A percentile compares a stretch with the other conserved stretches of the same genome.
These are phyloP conservation scores for Volucella bombylans DNA, from an alignment of 2,888 invertebrate species.

Conservation along the genomic window DNA sequence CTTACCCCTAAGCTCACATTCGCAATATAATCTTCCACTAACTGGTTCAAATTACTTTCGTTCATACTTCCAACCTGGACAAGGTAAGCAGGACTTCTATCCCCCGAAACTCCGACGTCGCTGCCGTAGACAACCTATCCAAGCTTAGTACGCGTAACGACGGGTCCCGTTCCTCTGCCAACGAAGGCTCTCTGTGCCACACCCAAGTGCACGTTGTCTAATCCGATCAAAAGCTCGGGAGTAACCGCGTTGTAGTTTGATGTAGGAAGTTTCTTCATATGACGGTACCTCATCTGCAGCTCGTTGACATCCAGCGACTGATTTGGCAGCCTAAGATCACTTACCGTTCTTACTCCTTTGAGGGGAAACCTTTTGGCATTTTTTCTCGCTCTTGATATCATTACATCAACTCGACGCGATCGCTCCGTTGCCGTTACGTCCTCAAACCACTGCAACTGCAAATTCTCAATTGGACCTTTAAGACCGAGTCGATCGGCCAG, in stretches of 20 bases:
- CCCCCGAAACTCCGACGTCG: too few relatives aligned
- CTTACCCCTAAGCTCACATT: conserved; percentile 12
- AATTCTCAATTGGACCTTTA: conserved; percentile 29
- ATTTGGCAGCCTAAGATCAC: conserved; percentile 33
- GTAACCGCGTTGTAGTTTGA: conserved; percentile 11
- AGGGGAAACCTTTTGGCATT: conserved; percentile 38
- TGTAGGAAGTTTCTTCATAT: conserved; percentile 38
- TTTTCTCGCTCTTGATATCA: conserved; percentile 48
- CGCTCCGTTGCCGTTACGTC: conserved; percentile 38
- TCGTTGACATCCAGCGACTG: conserved; percentile 40
- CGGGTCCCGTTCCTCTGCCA: conserved; percentile 15
- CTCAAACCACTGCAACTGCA: conserved; percentile 63
- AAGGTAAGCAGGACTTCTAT: background rate
- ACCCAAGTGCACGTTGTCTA: conserved; percentile 50
- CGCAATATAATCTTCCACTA: conserved; percentile 24
- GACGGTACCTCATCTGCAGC: conserved; percentile 36
- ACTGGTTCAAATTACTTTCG: conserved; percentile 14
- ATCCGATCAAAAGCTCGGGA: conserved; percentile 44
- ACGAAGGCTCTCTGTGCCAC: conserved; percentile 13
- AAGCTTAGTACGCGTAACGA: conserved; percentile 26
- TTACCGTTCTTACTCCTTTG: conserved; percentile 46
- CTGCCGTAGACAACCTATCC: conserved; percentile 40
- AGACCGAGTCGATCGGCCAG: conserved; percentile 28
- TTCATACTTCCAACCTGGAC: background rate
- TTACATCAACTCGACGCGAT: conserved; percentile 40